Evolutionary conservation across 2,888 invertebrate genomes (phyloP), one percentile per base, ranked within the genome.

Genomic region (Parapristionchus giblindavisi): DNA sequence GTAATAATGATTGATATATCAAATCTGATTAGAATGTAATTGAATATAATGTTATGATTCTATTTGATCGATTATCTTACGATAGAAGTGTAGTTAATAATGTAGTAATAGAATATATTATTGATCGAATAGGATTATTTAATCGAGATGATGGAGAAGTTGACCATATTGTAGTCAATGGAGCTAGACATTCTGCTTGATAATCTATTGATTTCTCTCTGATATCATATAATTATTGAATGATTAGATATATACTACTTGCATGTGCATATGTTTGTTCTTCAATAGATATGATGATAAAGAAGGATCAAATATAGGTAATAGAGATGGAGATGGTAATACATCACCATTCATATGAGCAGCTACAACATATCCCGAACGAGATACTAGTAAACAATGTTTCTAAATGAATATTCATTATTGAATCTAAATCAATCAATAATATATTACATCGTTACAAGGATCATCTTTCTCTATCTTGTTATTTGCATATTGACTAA

Each of bases 161-260:
- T 5, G 72, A 58, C 72, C 72, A 72, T 32, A 72, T 27, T 32
- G 72, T 60, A 21, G 75, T 76, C n/a, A 77, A 61, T 56, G 77
- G 75, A 3, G 81, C 82, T 58, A 61, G 61, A 61, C 84, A 84
- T 65, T 83, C 83, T 0, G 81, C 81, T 74, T 84, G 84, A 1
- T 77, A 79, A 75, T 84, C 84, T 2, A 79, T 48, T 66, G 68
- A 68, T 1, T 71, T 65, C n/a, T 73, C 77, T 61, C 80, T 81
- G 73, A 43, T 79, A 14, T 54, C 32, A 24, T 27, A 24, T 54
- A 21, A 51, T 32, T 32, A 8, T 6, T 21, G 17, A 27, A 29
- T 63, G 4, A 58, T 14, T 24, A 6, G 36, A 2, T 61, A 34
- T 5, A 5, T 29, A 8, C 14, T 61, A 34, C 61, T 17, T 17